These are phyloP conservation scores for Drosophila prosaltans DNA, from an alignment of 1,140 invertebrate species.

Conservation along the genomic window DNA sequence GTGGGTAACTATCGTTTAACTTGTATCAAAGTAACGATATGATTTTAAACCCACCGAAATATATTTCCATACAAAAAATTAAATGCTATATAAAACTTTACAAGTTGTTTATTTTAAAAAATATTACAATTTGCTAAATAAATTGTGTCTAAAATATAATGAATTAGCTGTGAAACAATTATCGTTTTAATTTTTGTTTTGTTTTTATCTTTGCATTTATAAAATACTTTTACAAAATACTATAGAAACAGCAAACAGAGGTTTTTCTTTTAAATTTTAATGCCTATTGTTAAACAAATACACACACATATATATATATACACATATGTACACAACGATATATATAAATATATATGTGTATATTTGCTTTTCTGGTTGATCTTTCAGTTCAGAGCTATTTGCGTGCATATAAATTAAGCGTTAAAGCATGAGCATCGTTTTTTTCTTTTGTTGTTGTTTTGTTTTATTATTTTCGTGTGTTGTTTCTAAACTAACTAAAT, in stretches of 20 bases:
- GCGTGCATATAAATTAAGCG: constrained; percentile 63
- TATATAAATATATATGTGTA: background rate
- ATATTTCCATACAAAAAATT: too few species aligned
- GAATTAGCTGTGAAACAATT: constrained; percentile 60
- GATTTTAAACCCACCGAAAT: background rate
- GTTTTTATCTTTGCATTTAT: constrained; percentile 41
- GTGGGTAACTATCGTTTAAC: background rate
- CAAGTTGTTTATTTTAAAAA: constrained; percentile 74
- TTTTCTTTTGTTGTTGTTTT: constrained; percentile 51
- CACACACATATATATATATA: constrained; percentile 1
- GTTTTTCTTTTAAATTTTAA: constrained; percentile 24
- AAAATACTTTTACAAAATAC: constrained; percentile 79
- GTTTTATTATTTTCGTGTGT: constrained; percentile 15
- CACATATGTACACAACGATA: background rate
- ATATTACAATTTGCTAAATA: constrained; percentile 78
- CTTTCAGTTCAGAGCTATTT: constrained; percentile 64
- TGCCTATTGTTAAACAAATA: constrained; percentile 28
- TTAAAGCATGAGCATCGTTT: constrained; percentile 74
- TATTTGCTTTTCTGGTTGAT: constrained; percentile 38
- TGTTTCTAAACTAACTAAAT: constrained; percentile 53
- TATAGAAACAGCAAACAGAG: constrained; percentile 70
- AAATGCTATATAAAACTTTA: constrained; percentile 53
- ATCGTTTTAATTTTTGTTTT: background rate
- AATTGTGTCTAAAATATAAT: constrained; percentile 75
- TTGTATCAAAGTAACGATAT: background rate